Percentiles rank a stretch among this genome's conserved stretches.
Conservation (phyloP, 2,888 invertebrate species). For the Plusia festucae region DNA sequence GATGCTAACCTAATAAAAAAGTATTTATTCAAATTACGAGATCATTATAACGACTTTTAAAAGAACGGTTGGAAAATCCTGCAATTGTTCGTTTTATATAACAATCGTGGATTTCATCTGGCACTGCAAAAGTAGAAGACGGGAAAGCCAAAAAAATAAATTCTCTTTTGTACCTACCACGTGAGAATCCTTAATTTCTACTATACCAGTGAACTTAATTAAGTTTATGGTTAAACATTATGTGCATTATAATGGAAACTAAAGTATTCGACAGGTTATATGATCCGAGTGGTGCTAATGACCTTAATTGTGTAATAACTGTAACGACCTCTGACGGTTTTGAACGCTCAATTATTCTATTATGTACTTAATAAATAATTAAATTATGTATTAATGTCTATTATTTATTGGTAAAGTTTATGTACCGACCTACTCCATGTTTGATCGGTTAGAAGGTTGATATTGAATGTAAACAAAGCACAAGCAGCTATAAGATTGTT, state of each 20-base stretch:
- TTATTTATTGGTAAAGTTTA: not conserved
- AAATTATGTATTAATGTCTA: slow-evolving; percentile 3
- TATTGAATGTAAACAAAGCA: not conserved
- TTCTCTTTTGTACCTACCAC: too few species aligned
- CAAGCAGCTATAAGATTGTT: not conserved
- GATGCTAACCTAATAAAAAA: too few species aligned
- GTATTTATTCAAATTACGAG: too few species aligned
- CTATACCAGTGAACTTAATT: too few species aligned
- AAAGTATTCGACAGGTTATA: slow-evolving; percentile 14
- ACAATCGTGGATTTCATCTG: too few species aligned
- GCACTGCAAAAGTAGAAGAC: too few species aligned
- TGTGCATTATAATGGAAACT: slow-evolving; percentile 15
- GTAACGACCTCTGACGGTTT: not conserved
- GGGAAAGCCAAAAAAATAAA: too few species aligned
- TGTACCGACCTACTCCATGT: not conserved
- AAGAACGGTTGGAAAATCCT: too few species aligned
- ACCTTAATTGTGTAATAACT: slow-evolving; percentile 12
- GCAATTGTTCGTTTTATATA: too few species aligned
- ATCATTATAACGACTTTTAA: too few species aligned
- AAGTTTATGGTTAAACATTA: not conserved
- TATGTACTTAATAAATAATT: slow-evolving; percentile 9
- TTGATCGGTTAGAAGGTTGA: not conserved
- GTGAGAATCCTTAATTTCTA: too few species aligned
- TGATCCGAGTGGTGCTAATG: slow-evolving; percentile 8
- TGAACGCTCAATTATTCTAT: slow-evolving; percentile 3